Base-by-base conservation (phyloP, 2,888 invertebrate genomes). In the Furcula furcula region DNA sequence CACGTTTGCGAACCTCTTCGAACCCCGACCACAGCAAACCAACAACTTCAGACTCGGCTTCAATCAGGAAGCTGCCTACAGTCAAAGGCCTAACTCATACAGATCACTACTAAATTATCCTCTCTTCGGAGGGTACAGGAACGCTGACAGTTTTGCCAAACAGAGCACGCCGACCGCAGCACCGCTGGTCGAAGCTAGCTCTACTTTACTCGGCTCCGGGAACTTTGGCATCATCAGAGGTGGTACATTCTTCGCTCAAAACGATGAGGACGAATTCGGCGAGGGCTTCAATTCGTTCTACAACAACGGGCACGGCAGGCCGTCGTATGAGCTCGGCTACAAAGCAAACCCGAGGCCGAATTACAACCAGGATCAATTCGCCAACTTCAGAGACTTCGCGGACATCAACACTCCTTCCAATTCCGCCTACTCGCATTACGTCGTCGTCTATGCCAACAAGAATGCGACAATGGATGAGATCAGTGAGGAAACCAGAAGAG, bases 301-400 rank as follows among this genome's bases (percentile, higher is more conserved):
- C 51, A 92, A 92, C 40, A 93, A 93, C 59, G 93, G 94, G 0
- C 94, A 95, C 34, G 93, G 93, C 9, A 90, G 94, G 28, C 93
- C 94, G 0, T 91, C 92, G 0, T 83, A 79, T 31, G 91, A 91
- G 46, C 84, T 90, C 15, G 85, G 88, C 13, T 90, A 91, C 49
- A 90, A 91, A 19, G 90, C 91, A 0, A 95, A 95, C 61, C 94
- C 94, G 0, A 91, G 93, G 62, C 93, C 93, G 3, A 94, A 94
- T 31, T 93, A 94, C 52, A 92, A 94, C 14, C 92, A 93, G 37
- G 95, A 96, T 61, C 96, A 96, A 65, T 96, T 97, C 65, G 95
- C 95, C 3, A 95, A 96, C 68, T 97, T 97, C 83, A 91, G 95
- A 59, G 97, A 97, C 70, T 97, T 97, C 64, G 96, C 97, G 0